phyloP scores from a whole-genome alignment of 2,797 vertebrate genomes.

The Enteromius thamalakanensis region DNA sequence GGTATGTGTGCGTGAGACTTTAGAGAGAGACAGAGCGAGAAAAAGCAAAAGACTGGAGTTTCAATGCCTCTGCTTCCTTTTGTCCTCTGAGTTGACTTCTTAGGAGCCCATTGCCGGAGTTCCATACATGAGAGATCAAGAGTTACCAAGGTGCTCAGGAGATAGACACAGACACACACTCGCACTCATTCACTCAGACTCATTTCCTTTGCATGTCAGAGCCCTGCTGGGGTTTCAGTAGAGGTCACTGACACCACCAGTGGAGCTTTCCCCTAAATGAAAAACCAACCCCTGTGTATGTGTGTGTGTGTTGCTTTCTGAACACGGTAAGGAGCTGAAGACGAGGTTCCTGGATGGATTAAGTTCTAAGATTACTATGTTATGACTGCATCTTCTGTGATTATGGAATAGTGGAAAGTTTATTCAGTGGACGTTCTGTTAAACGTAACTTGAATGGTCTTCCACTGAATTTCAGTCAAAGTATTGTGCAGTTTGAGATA shows the following conservation, averaged over 20 bases:
- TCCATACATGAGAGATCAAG: slow-evolving; percentile 88
- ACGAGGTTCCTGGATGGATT: neutral
- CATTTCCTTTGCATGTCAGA: slow-evolving; percentile 84
- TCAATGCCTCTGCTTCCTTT: slow-evolving; percentile 79
- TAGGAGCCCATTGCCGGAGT: slow-evolving; percentile 78
- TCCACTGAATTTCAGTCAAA: neutral
- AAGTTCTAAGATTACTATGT: neutral
- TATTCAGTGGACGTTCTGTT: neutral
- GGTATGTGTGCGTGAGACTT: slow-evolving; percentile 51
- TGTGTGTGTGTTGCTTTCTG: slow-evolving; percentile 23
- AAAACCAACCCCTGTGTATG: slow-evolving; percentile 60
- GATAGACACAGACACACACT: slow-evolving; percentile 70
- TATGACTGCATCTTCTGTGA: neutral
- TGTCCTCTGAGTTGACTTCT: slow-evolving; percentile 81
- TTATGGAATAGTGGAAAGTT: neutral
- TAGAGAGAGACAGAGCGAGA: slow-evolving; percentile 73
- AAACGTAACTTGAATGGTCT: neutral
- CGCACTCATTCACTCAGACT: slow-evolving; percentile 62
- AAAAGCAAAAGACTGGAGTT: slow-evolving; percentile 71
- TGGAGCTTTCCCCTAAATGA: slow-evolving; percentile 72
- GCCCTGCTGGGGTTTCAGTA: slow-evolving; percentile 78
- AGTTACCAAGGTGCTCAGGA: slow-evolving; percentile 86
- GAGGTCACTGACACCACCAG: slow-evolving; percentile 76
- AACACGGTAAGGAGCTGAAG: neutral
- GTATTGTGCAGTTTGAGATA: slow-evolving; percentile 19